Evolutionary conservation across 2,888 invertebrate species (phyloP).

Genomic region (Crioceris asparagi): DNA sequence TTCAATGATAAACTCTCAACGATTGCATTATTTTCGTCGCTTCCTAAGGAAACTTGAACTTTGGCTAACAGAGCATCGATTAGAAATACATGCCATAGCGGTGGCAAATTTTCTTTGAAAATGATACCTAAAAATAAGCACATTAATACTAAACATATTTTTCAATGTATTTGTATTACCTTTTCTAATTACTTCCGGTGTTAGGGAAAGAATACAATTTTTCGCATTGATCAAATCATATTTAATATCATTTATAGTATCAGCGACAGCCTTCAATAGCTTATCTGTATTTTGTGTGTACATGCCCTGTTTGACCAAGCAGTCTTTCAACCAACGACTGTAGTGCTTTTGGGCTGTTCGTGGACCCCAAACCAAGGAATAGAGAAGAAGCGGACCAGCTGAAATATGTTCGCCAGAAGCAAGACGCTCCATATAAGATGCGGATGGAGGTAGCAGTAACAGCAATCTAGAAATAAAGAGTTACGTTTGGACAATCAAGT

Average conservation of each 20-base stretch:
- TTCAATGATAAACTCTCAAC: conserved; percentile 26
- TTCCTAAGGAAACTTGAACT: conserved; percentile 53
- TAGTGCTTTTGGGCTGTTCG: conserved; percentile 75
- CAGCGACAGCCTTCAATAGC: conserved; percentile 59
- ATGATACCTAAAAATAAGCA: conserved; percentile 25
- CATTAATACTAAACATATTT: background rate
- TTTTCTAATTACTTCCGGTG: conserved; percentile 41
- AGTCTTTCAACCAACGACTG: conserved; percentile 84
- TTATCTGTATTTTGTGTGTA: conserved; percentile 71
- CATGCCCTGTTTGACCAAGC: conserved; percentile 78
- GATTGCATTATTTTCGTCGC: conserved; percentile 36
- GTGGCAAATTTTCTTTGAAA: conserved; percentile 46
- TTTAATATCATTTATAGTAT: conserved; percentile 53
- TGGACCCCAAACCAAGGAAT: conserved; percentile 84
- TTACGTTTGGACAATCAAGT: no score
- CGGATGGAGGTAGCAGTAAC: conserved; percentile 80
- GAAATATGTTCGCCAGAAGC: conserved; percentile 55
- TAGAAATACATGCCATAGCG: conserved; percentile 61
- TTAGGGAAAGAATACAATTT: conserved; percentile 45
- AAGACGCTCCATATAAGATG: conserved; percentile 73
- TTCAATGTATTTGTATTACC: conserved; percentile 16
- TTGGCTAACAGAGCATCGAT: conserved; percentile 68
- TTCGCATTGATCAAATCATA: conserved; percentile 53
- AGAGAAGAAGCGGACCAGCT: conserved; percentile 60
- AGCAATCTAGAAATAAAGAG: conserved; percentile 49